Evolutionary conservation across 2,113 vertebrate genomes (phyloP).

Genomic region (Sporophila hypoxantha): DNA sequence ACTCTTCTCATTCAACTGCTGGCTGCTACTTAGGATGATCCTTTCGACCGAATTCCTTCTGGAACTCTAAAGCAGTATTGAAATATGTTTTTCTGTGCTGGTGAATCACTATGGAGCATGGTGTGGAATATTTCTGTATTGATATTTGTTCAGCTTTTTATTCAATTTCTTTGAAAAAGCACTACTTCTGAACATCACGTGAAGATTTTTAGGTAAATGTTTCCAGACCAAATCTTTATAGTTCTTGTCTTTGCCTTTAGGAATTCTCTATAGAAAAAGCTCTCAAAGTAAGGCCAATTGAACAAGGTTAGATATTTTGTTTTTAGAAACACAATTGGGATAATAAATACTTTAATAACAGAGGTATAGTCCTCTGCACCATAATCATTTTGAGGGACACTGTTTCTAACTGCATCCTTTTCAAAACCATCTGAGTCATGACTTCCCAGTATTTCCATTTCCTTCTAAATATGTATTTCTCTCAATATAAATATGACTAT

Average conservation of each 20-base stretch:
- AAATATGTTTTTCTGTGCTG: background rate
- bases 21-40: background rate
- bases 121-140: background rate
- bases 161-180: constrained; percentile 11
- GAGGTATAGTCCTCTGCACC: background rate
- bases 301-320: background rate
- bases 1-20: background rate
- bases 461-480: background rate
- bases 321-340: background rate
- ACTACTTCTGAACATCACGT: background rate
- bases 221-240: background rate
- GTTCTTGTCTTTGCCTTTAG: background rate
- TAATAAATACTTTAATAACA: background rate
- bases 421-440: background rate
- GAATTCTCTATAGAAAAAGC: background rate
- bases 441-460: background rate
- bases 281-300: background rate
- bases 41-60: background rate
- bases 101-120: background rate
- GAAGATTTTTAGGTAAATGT: background rate
- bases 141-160: background rate
- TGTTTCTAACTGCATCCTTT: background rate
- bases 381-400: background rate
- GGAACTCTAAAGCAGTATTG: background rate
- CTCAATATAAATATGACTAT: background rate